These are phyloP conservation scores for Antennarius maculatus DNA, from an alignment of 2,797 vertebrate species.

Conservation along the genomic window DNA sequence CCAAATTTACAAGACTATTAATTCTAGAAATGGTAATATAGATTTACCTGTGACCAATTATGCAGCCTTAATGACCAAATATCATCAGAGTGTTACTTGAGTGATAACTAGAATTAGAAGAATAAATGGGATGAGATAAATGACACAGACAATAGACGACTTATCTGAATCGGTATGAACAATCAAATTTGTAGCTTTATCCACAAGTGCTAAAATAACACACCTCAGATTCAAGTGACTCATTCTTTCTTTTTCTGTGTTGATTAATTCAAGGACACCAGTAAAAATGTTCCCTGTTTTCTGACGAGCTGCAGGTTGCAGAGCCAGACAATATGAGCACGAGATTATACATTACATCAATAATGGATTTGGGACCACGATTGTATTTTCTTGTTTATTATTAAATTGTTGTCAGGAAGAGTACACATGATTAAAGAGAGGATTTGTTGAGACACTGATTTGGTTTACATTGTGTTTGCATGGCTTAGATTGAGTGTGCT, in stretches of 20 bases:
- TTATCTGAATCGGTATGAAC: neutral
- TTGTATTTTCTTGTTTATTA: conserved; percentile 51
- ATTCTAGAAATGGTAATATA: conserved; percentile 4
- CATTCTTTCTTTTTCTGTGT: conserved; percentile 24
- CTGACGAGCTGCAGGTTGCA: conserved; percentile 7
- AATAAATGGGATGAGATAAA: neutral
- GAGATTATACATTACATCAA: conserved; percentile 55
- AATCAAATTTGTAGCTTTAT: conserved; percentile 1
- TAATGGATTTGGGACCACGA: conserved; percentile 56
- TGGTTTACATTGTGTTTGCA: conserved; percentile 58
- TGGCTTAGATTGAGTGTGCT: conserved; percentile 51
- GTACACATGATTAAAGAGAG: conserved; percentile 62
- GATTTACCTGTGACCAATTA: conserved; percentile 18
- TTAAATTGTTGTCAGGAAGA: conserved; percentile 51
- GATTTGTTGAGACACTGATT: conserved; percentile 60
- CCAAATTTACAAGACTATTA: conserved; percentile 12
- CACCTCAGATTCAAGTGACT: neutral
- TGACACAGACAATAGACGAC: neutral
- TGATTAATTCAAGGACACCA: conserved; percentile 24
- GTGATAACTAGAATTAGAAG: conserved; percentile 2
- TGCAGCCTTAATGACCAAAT: conserved; percentile 14
- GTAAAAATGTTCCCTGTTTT: conserved; percentile 21
- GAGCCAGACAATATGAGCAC: conserved; percentile 9
- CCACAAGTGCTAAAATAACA: neutral
- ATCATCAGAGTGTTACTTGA: conserved; percentile 1